A percentile compares a stretch with the other conserved stretches of the same genome.
These are phyloP conservation scores for Mizuhopecten yessoensis DNA, from an alignment of 1,140 invertebrate species.

Conservation along the genomic window DNA sequence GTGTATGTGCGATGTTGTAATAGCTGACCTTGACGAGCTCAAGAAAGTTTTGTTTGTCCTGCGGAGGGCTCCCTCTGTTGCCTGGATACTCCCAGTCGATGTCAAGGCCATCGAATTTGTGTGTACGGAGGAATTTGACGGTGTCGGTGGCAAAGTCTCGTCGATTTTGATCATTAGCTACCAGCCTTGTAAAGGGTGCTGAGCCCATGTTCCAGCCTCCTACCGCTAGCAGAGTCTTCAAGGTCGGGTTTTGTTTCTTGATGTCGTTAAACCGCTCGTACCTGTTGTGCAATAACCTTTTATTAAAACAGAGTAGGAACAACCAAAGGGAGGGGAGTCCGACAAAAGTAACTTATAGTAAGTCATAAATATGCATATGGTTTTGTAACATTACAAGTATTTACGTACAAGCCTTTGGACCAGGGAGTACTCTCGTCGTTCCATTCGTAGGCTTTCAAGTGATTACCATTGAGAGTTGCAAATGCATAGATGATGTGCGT, in stretches of 20 bases:
- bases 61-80: conserved; percentile 83
- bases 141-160: conserved; percentile 94
- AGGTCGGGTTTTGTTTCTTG: conserved; percentile 93
- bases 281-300: conserved; percentile 46
- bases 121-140: conserved; percentile 94
- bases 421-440: conserved; percentile 79
- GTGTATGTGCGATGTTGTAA: no score
- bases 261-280: conserved; percentile 86
- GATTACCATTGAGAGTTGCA: conserved; percentile 87
- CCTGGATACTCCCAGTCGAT: conserved; percentile 98
- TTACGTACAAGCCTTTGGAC: conserved; percentile 73
- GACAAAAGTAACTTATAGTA: no score
- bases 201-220: conserved; percentile 98
- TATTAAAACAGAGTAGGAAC: no score
- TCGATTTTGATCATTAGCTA: conserved; percentile 85
- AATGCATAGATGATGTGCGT: conserved; percentile 93
- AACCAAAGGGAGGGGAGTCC: no score
- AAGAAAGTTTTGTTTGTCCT: conserved; percentile 86
- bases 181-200: conserved; percentile 89
- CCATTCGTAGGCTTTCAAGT: conserved; percentile 77
- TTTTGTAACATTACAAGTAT: no score
- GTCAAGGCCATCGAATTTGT: conserved; percentile 96
- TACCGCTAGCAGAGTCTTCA: conserved; percentile 95
- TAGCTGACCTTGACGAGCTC: conserved; percentile 76
- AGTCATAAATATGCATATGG: no score